These are phyloP conservation scores for Callimico goeldii DNA, from an alignment of 2,797 vertebrate genomes.

Conservation along the genomic window DNA sequence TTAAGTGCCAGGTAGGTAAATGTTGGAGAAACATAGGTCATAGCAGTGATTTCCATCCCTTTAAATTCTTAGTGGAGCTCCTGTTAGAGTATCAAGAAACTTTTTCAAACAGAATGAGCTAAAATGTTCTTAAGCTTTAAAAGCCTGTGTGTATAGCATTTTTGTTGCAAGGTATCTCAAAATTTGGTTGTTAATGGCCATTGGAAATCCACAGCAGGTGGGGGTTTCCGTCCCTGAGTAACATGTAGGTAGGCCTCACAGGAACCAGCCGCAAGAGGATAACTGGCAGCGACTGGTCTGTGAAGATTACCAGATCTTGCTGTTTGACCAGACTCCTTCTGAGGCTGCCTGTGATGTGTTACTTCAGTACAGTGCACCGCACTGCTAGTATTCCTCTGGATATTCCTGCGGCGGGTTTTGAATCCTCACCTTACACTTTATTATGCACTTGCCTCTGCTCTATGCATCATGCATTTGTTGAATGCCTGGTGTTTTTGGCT, in stretches of 20 bases:
- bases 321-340: background rate
- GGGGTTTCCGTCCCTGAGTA: background rate
- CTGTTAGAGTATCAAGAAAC: background rate
- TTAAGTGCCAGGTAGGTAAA: background rate
- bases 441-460: background rate
- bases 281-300: background rate
- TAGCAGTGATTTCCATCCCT: background rate
- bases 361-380: rapidly evolving
- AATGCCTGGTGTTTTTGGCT: background rate
- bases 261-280: background rate
- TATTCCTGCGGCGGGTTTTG: background rate
- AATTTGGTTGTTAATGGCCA: background rate
- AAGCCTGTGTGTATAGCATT: background rate
- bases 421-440: too few species aligned
- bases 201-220: background rate
- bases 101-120: background rate
- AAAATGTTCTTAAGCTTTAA: background rate
- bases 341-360: background rate
- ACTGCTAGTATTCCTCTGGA: background rate
- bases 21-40: background rate
- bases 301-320: background rate
- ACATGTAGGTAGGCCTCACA: background rate
- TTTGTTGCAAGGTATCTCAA: background rate
- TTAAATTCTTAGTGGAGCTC: background rate
- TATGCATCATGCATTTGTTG: rapidly evolving